These are phyloP conservation scores for Datnioides undecimradiatus DNA, from an alignment of 2,113 vertebrate genomes.

Conservation along the genomic window DNA sequence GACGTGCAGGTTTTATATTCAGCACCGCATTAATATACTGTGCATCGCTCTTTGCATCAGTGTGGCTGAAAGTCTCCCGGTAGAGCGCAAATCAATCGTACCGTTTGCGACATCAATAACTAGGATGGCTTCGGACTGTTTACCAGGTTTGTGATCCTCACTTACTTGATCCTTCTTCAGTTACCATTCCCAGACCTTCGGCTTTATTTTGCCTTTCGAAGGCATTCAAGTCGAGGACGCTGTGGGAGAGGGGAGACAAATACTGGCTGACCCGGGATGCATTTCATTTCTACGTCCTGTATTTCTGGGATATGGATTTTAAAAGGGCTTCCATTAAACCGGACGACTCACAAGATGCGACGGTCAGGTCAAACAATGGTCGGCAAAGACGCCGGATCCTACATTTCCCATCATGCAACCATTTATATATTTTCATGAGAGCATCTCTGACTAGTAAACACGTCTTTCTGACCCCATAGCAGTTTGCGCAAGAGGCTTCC, in stretches of 20 bases:
- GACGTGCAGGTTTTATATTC: background rate
- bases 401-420: background rate
- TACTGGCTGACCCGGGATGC: background rate
- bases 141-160: slow-evolving; percentile 59
- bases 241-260: slow-evolving; percentile 63
- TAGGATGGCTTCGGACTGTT: background rate
- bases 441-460: background rate
- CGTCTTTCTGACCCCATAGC: background rate
- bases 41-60: slow-evolving; percentile 5
- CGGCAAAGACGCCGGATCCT: background rate
- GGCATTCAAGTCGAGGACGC: slow-evolving; percentile 97
- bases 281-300: background rate
- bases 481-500: background rate
- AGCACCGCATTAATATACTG: background rate
- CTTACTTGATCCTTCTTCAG: slow-evolving; percentile 99
- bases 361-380: background rate
- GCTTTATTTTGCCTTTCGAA: slow-evolving; percentile 99
- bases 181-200: slow-evolving; percentile 98
- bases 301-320: background rate
- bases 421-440: too few species aligned
- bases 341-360: background rate
- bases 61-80: background rate
- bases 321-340: background rate
- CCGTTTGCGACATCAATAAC: too few species aligned
- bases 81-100: background rate